A percentile compares a stretch with the other conserved stretches of the same genome.
These are phyloP conservation scores for Urocynchramus pylzowi DNA, from an alignment of 2,113 vertebrate genomes.

Conservation along the genomic window DNA sequence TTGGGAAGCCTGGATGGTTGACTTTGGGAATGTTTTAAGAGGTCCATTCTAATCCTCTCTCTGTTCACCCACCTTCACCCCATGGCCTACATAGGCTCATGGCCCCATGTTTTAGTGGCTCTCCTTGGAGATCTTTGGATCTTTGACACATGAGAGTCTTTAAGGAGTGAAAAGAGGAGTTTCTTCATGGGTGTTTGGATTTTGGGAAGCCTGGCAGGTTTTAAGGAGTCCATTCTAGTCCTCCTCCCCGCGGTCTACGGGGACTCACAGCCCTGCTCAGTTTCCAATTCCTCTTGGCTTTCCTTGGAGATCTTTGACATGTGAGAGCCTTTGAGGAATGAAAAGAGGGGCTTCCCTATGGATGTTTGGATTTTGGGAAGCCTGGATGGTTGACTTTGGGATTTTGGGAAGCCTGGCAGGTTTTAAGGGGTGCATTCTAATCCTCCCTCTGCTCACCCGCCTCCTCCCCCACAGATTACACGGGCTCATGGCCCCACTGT, in stretches of 20 bases:
- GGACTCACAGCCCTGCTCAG: background rate
- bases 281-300: accelerated
- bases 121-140: too few relatives aligned
- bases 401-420: too few relatives aligned
- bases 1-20: background rate
- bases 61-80: too few relatives aligned
- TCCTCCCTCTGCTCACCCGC: too few relatives aligned
- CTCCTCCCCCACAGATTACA: too few relatives aligned
- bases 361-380: background rate
- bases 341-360: accelerated
- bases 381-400: background rate
- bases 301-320: background rate
- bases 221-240: background rate
- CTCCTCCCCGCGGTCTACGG: accelerated
- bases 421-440: too few relatives aligned
- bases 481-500: too few relatives aligned
- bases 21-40: too few relatives aligned
- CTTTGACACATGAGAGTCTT: background rate
- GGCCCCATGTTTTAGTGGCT: too few relatives aligned
- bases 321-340: background rate
- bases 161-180: background rate
- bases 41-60: too few relatives aligned
- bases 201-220: background rate
- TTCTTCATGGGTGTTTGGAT: accelerated
- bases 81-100: too few relatives aligned